Base-by-base conservation (phyloP, 2,888 invertebrate genomes). In the Amphipoea oculea region DNA sequence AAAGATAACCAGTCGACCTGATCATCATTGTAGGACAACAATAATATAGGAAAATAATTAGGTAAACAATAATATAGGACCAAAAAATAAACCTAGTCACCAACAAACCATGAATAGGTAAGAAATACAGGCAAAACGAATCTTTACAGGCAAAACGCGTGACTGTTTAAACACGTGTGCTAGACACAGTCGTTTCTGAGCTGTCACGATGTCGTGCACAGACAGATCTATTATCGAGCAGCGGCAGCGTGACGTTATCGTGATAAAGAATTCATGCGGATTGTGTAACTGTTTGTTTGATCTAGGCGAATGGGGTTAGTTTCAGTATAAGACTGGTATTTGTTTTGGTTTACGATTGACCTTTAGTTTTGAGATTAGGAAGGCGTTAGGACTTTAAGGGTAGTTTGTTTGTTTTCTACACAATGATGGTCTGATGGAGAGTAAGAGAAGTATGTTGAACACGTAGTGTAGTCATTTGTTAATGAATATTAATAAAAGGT, bases 261-360 rank as follows among this genome's bases (percentile, higher is more conserved):
- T 54, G 83, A 68, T 83, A 86, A 86, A 83, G 67, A 83, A 76
- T 83, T 83, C 68, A 83, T 57, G 51, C 9, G 23, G 57, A 65
- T 68, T 51, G 54, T 71, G 40, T 57, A 57, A 68, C 48, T 42
- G 62, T 81, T 81, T 48, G 62, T 68, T 60, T 42, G 82, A 60
- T 62, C 42, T 66, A 45, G 67, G 54, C 0, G 62, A 69, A 70
- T 66, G 36, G 42, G 62, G 54, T 62, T 70, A 71, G 67, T 70
- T 82, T 40, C 4, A 54, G 23, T 54, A 17, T 60, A 14, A 17
- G 23, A 63, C 1, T 36, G 1, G 54, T 40, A 51, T 65, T 12
- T 9, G 9, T 4, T 29, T 54, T 57, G 12, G 23, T 23, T 4
- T 23, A 48, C 0, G 1, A 23, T 9, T 54, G 0, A 48, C 3